Evolutionary conservation across 2,113 vertebrate genomes (phyloP).

Genomic region (Otus sunia): DNA sequence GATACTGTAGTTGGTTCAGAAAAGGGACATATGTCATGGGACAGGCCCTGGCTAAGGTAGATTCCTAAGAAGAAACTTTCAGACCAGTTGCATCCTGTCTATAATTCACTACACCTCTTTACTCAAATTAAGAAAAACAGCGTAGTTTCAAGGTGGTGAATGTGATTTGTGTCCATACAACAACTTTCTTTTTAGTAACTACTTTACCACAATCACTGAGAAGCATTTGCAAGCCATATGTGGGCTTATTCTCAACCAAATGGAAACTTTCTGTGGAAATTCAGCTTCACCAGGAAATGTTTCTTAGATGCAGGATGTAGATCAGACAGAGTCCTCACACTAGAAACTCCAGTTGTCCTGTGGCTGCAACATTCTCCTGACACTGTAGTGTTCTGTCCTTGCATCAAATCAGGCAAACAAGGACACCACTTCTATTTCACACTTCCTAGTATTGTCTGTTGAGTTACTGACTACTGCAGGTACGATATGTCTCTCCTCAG

Average conservation of each 20-base stretch:
- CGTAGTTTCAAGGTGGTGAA: not conserved
- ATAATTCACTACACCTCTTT: not conserved
- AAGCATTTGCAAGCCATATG: not conserved
- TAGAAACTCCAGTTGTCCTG: not conserved
- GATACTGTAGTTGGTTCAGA: not conserved
- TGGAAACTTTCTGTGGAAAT: not conserved
- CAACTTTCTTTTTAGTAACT: not conserved
- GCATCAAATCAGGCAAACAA: not conserved
- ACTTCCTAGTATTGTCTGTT: constrained; percentile 10
- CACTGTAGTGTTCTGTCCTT: not conserved
- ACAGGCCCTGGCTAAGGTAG: not conserved
- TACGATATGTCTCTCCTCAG: not conserved
- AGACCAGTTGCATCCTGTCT: not conserved
- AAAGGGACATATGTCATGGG: not conserved
- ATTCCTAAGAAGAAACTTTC: not conserved
- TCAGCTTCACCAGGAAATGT: not conserved
- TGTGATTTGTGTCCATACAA: not conserved
- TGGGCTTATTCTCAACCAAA: not conserved
- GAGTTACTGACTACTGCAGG: not conserved
- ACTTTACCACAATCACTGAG: not conserved
- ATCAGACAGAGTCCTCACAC: not conserved
- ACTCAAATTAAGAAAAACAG: not conserved
- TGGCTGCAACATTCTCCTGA: not conserved
- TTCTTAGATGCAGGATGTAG: constrained; percentile 26
- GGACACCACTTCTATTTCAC: not conserved